phyloP scores from a whole-genome alignment of 2,888 invertebrate genomes.

The Oxyteleia sp. region DNA sequence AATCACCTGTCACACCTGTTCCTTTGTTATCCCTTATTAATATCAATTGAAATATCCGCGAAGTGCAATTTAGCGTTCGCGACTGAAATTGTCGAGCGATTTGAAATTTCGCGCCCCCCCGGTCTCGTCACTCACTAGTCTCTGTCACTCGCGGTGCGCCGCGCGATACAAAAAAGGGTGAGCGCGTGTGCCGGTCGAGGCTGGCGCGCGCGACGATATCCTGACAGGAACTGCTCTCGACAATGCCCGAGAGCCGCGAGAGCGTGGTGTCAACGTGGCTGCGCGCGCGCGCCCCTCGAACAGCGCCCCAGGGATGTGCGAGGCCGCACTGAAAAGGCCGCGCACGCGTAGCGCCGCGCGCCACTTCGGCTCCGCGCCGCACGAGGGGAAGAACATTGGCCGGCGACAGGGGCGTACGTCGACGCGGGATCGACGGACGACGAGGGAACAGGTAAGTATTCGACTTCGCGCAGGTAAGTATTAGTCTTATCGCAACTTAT shows the following conservation, averaged over 20 bases:
- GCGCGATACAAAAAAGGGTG: conserved; percentile 36
- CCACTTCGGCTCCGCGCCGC: conserved; percentile 32
- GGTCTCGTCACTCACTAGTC: conserved; percentile 35
- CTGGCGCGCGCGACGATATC: conserved; percentile 77
- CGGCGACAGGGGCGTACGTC: conserved; percentile 36
- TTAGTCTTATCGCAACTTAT: background rate
- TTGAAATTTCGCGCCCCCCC: conserved; percentile 78
- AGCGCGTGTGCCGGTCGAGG: conserved; percentile 63
- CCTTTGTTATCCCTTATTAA: background rate
- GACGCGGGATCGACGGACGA: conserved; percentile 1
- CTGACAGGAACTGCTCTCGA: conserved; percentile 78
- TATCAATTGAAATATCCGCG: background rate
- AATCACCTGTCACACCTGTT: conserved; percentile 60
- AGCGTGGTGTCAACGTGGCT: conserved; percentile 72
- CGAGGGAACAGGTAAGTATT: conserved; percentile 21
- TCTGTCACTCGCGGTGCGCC: conserved; percentile 31
- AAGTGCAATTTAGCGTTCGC: background rate
- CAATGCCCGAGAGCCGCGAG: conserved; percentile 73
- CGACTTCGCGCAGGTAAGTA: conserved; percentile 2
- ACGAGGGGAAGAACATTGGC: conserved; percentile 33
- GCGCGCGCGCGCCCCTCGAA: conserved; percentile 68
- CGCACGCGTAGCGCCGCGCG: conserved; percentile 58
- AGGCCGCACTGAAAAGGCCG: conserved; percentile 51
- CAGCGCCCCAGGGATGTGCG: conserved; percentile 68
- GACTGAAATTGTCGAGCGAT: background rate